Evolutionary conservation across 37 sponge, comb jelly and placozoan species (phyloP), one percentile per base, ranked within the genome.

Genomic region (Theonella swinhoei): DNA sequence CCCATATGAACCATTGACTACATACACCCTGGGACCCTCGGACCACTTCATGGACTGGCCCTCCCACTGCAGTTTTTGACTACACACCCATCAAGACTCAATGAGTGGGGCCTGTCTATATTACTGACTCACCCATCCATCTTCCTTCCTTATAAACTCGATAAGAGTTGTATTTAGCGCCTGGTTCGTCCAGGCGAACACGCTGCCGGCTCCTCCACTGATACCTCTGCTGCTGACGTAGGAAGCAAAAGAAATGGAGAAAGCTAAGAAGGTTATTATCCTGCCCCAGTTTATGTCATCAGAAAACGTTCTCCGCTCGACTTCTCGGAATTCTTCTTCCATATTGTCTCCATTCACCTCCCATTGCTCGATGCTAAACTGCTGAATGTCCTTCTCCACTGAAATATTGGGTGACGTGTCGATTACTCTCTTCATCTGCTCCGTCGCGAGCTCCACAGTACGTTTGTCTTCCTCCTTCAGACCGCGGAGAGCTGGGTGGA

Each of bases 201-300:
- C 78, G 41, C 91, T 87, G 1, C 33, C 28, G 0, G 83, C 82
- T 33, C 75, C 64, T 14, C 71, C 39, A 0, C 80, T 41, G 65
- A 94, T 65, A 0, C 85, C 72, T 17, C 63, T 42, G 14, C 63
- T 31, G 38, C 40, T 22, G 8, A 79, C 37, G 41, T 81, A 74
- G 4, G 90, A 42, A 30, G 81, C 61, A 47, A 80, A 84, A 14
- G 74, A 67, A 22, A 78, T 77, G 23, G 91, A 71, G 39, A 94
- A 87, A 0, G 82, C 72, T 28, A 90, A 41, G 62, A 94, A 87
- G 0, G 42, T 59, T 22, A 87, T 26, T 1, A 90, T 64, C 35
- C 86, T 66, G 11, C 94, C 94, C 88, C 88, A 94, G 69, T 79
- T 80, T 8, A 74, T 43, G 5, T 26, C 80, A 28, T 91, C 88